A percentile compares a stretch with the other conserved stretches of the same genome.
Evolutionary conservation across 2,797 vertebrate species (phyloP).

Genomic region (Melanogrammus aeglefinus): DNA sequence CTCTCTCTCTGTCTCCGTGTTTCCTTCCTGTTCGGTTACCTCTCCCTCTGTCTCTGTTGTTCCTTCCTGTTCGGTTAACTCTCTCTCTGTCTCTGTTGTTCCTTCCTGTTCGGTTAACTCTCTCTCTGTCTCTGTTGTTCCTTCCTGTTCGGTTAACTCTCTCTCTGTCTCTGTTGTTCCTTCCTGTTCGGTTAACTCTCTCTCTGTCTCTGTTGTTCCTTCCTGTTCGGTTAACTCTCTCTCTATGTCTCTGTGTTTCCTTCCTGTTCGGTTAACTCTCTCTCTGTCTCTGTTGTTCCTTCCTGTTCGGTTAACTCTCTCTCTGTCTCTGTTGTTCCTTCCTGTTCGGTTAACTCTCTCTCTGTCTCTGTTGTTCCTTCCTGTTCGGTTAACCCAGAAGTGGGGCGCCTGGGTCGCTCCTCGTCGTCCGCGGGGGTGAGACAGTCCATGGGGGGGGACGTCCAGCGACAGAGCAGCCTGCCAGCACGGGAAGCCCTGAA

Average conservation of each 20-base stretch:
- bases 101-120: no score
- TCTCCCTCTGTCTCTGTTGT: neutral
- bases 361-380: neutral
- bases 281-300: neutral
- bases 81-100: neutral
- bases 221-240: no score
- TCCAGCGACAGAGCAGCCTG: slow-evolving; percentile 84
- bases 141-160: no score
- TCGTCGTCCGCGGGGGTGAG: slow-evolving; percentile 90
- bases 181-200: no score
- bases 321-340: neutral
- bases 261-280: no score
- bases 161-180: neutral
- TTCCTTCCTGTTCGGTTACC: no score
- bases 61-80: no score
- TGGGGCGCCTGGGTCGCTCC: slow-evolving; percentile 88
- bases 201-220: neutral
- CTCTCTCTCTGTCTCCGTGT: neutral
- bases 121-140: neutral
- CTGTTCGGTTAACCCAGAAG: slow-evolving; percentile 67
- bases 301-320: no score
- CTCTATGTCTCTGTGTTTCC: neutral
- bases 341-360: no score
- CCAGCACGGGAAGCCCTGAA: slow-evolving; percentile 78
- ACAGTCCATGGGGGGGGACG: slow-evolving; percentile 77